Evolutionary conservation across 2,888 invertebrate genomes (phyloP).

Genomic region (Volucella zonaria): DNA sequence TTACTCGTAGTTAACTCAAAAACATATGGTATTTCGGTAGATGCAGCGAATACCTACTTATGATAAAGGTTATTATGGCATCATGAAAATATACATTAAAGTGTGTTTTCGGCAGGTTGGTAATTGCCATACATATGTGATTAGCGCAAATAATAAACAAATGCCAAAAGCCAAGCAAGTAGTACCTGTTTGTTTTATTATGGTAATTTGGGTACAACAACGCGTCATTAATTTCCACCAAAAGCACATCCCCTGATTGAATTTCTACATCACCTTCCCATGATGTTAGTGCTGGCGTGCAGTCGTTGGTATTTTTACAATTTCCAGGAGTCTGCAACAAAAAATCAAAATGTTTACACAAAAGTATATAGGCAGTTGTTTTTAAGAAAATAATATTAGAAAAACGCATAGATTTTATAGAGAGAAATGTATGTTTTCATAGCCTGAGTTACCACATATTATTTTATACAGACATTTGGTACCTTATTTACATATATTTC

Average conservation of each 20-base stretch:
- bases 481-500: no score
- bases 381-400: neutral
- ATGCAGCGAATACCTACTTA: no score
- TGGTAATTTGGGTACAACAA: constrained; percentile 82
- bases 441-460: no score
- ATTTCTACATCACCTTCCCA: constrained; percentile 88
- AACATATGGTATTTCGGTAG: no score
- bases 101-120: neutral
- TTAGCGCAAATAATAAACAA: neutral
- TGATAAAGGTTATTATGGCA: no score
- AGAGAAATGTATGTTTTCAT: no score
- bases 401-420: no score
- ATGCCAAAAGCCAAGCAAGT: neutral
- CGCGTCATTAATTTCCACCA: constrained; percentile 88
- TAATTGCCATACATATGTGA: neutral
- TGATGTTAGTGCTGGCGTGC: constrained; percentile 85
- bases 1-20: no score
- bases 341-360: neutral
- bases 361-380: neutral
- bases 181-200: constrained; percentile 78
- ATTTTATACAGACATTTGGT: no score
- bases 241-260: constrained; percentile 88
- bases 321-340: constrained; percentile 80
- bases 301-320: constrained; percentile 83
- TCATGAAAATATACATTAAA: no score